Conservation (phyloP, 1,140 invertebrate species). For the Hylaeus volcanicus region DNA sequence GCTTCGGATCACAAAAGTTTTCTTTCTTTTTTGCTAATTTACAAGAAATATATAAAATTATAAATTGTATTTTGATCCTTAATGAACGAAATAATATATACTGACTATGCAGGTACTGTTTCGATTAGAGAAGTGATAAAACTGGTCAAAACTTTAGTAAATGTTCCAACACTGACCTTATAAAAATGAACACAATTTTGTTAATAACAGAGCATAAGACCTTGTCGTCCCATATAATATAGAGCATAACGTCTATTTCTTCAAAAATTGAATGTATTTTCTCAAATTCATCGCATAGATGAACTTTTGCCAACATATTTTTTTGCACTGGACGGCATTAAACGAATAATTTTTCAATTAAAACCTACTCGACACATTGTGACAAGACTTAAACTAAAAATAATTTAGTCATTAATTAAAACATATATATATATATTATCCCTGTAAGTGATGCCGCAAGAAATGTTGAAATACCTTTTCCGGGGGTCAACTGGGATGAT, state of each 20-base stretch:
- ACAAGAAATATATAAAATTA: constrained; percentile 23
- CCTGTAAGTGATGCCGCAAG: constrained; percentile 53
- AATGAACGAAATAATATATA: constrained; percentile 39
- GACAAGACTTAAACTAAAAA: constrained; percentile 48
- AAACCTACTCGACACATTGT: constrained; percentile 1
- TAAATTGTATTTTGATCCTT: constrained; percentile 13
- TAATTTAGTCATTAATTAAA: constrained; percentile 45
- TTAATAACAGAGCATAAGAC: neutral
- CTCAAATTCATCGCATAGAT: neutral
- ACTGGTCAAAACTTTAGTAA: constrained; percentile 18
- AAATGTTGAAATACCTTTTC: constrained; percentile 27
- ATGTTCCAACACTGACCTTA: neutral
- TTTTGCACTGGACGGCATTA: constrained; percentile 44
- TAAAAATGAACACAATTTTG: constrained; percentile 1
- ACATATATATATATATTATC: constrained; percentile 38
- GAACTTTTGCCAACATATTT: constrained; percentile 1
- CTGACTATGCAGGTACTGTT: constrained; percentile 49
- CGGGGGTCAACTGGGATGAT: constrained; percentile 70
- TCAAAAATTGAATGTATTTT: constrained; percentile 8
- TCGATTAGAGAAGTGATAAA: constrained; percentile 32
- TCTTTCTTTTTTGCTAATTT: neutral
- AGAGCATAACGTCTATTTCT: neutral
- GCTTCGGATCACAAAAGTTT: constrained; percentile 12
- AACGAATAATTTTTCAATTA: constrained; percentile 40
- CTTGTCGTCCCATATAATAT: neutral